These are phyloP conservation scores for Petrolisthes cinctipes DNA, from an alignment of 2,888 invertebrate species.

Conservation along the genomic window DNA sequence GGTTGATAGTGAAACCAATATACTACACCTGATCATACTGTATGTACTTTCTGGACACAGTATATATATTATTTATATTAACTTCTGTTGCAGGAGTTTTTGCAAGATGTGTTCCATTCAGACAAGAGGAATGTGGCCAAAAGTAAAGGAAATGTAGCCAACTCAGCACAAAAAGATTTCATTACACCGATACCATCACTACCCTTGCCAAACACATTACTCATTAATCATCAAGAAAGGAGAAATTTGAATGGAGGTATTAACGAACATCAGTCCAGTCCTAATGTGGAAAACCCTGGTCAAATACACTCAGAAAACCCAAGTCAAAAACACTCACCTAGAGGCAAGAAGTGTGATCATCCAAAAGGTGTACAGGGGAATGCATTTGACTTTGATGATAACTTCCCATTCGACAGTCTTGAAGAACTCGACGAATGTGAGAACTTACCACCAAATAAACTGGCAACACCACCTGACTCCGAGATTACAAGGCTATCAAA, in stretches of 20 bases:
- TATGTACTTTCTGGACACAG: too few species aligned
- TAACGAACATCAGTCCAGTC: too few species aligned
- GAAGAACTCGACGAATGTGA: not conserved
- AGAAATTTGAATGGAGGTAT: too few species aligned
- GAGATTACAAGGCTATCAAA: not conserved
- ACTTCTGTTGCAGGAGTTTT: not conserved
- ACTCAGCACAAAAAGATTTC: not conserved
- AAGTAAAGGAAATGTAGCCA: not conserved
- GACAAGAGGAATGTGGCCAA: not conserved
- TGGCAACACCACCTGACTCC: not conserved
- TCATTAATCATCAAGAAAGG: too few species aligned
- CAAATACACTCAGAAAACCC: too few species aligned
- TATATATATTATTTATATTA: not conserved
- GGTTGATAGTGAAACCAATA: too few species aligned
- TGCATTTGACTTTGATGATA: not conserved
- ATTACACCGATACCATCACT: not conserved
- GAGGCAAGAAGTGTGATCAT: too few species aligned
- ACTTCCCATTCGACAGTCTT: not conserved
- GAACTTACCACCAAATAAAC: not conserved
- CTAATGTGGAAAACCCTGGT: too few species aligned
- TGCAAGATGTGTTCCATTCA: constrained; percentile 10
- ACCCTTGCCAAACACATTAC: not conserved
- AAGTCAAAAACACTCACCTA: too few species aligned
- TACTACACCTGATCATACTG: too few species aligned
- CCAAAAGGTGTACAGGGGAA: not conserved